Percentiles rank a stretch among this genome's conserved stretches.
phyloP scores from a whole-genome alignment of 2,888 invertebrate genomes.

The Notodonta ziczac region DNA sequence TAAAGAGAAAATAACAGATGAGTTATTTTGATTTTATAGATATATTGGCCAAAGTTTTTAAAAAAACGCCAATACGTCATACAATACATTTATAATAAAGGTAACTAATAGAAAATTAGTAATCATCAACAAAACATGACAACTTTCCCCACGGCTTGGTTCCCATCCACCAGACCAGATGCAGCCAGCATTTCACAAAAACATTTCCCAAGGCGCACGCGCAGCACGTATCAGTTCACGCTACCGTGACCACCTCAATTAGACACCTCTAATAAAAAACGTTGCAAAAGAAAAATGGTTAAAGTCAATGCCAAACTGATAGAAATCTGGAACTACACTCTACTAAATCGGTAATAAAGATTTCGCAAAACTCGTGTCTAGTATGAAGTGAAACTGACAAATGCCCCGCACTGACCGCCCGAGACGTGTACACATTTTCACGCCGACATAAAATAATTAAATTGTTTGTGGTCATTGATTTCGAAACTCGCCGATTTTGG shows the following conservation, averaged over 20 bases:
- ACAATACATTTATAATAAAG: no score
- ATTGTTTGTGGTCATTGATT: constrained; percentile 6
- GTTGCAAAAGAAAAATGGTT: constrained; percentile 58
- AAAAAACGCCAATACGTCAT: no score
- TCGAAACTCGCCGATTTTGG: not conserved
- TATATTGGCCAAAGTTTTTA: no score
- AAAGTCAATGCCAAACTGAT: constrained; percentile 70
- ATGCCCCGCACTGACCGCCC: not conserved
- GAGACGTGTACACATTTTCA: constrained; percentile 18
- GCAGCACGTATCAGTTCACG: constrained; percentile 62
- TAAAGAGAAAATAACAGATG: not conserved
- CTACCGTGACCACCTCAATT: constrained; percentile 64
- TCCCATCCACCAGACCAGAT: not conserved
- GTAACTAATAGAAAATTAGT: not conserved
- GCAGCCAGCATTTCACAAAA: constrained; percentile 9
- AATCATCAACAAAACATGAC: not conserved
- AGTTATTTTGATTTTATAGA: no score
- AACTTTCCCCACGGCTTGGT: not conserved
- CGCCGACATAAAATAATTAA: constrained; percentile 25
- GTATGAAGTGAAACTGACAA: constrained; percentile 16
- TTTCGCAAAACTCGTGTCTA: constrained; percentile 55
- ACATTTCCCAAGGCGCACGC: constrained; percentile 30
- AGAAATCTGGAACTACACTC: constrained; percentile 64
- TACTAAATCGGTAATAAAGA: constrained; percentile 58
- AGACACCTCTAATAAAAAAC: constrained; percentile 48